phyloP scores from a whole-genome alignment of 1,140 invertebrate species.

The Caenorhabditis remanei region DNA sequence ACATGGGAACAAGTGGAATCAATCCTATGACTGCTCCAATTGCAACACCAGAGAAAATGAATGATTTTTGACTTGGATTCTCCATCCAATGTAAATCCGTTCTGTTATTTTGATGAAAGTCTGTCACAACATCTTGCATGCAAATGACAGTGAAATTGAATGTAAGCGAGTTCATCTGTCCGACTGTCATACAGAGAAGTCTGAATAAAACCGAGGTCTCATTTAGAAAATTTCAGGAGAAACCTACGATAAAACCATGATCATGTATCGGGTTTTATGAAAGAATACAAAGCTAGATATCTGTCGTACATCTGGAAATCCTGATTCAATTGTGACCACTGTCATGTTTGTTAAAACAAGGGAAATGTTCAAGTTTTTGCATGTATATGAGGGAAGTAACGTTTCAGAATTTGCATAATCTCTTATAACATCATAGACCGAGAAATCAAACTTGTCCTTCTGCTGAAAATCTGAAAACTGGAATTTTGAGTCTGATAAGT shows the following conservation, averaged over 20 bases:
- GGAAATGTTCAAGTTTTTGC: background rate
- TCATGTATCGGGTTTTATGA: slow-evolving; percentile 32
- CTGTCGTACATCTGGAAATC: slow-evolving; percentile 44
- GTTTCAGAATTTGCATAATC: slow-evolving; percentile 36
- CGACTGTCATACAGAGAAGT: slow-evolving; percentile 54
- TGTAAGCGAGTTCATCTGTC: slow-evolving; percentile 53
- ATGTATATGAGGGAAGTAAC: background rate
- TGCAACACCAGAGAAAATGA: slow-evolving; percentile 60
- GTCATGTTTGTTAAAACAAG: background rate
- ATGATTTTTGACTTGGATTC: slow-evolving; percentile 26
- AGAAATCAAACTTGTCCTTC: slow-evolving; percentile 1
- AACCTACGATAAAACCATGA: slow-evolving; percentile 32
- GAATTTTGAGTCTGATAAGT: background rate
- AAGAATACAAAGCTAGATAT: slow-evolving; percentile 35
- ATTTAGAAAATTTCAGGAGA: background rate
- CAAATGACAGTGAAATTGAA: slow-evolving; percentile 68
- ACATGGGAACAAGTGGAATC: slow-evolving; percentile 34
- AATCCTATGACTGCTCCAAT: slow-evolving; percentile 60
- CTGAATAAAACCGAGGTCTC: background rate
- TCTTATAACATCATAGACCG: slow-evolving; percentile 5
- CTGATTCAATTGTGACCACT: slow-evolving; percentile 32
- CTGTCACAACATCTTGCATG: slow-evolving; percentile 64
- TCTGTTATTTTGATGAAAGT: slow-evolving; percentile 54
- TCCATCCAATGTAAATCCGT: slow-evolving; percentile 58
- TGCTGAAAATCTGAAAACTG: background rate